Evolutionary conservation across 2,113 vertebrate species (phyloP).

Genomic region (Sporophila hypoxantha): DNA sequence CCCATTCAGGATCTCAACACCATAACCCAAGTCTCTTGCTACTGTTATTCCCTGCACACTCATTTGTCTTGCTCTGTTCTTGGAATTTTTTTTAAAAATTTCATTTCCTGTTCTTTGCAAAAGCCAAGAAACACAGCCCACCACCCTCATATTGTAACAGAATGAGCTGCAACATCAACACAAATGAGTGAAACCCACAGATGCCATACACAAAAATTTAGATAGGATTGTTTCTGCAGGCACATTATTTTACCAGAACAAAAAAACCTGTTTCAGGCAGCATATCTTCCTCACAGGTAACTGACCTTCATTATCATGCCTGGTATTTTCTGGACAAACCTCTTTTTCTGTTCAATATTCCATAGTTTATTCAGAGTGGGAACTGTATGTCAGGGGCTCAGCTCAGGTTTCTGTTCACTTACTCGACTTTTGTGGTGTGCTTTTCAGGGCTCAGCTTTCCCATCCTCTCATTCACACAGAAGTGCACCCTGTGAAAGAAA

Average conservation of each 20-base stretch:
- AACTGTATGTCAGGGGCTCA: not conserved
- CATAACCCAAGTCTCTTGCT: not conserved
- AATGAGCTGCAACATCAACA: not conserved
- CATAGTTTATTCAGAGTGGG: not conserved
- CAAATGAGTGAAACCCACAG: not conserved
- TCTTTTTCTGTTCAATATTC: not conserved
- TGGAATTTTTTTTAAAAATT: not conserved
- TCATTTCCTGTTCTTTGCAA: not conserved
- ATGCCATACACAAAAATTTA: not conserved
- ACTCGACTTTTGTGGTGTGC: not conserved
- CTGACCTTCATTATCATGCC: not conserved
- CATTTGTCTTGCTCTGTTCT: not conserved
- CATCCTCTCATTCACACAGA: not conserved
- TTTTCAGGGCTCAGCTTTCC: conserved; percentile 37
- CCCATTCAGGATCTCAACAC: not conserved
- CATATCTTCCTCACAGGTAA: not conserved
- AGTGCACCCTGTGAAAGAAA: not conserved
- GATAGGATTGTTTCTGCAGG: not conserved
- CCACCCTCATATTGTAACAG: rapidly evolving
- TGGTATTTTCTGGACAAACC: not conserved
- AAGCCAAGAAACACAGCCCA: not conserved
- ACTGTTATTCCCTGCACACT: not conserved
- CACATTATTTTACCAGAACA: not conserved
- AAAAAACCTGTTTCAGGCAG: not conserved
- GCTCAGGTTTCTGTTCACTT: not conserved